Evolutionary conservation across 2,113 vertebrate genomes (phyloP).

Genomic region (Galemys pyrenaicus): DNA sequence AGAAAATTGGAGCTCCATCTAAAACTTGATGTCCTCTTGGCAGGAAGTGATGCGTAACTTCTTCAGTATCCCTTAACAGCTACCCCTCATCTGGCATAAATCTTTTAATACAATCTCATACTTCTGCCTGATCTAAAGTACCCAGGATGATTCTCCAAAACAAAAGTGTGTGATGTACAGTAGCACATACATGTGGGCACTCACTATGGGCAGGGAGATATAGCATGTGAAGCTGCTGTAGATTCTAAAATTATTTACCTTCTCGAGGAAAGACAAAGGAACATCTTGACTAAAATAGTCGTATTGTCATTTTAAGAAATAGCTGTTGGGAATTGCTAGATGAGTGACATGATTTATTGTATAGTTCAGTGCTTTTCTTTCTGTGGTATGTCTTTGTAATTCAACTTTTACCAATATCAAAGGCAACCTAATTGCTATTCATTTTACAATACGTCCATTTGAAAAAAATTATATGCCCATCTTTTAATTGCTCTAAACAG

Average conservation of each 20-base stretch:
- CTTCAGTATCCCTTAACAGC: slow-evolving; percentile 55
- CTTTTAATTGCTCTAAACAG: neutral
- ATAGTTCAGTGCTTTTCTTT: neutral
- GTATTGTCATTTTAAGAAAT: slow-evolving; percentile 5
- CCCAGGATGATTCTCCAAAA: slow-evolving; percentile 37
- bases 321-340: neutral
- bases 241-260: neutral
- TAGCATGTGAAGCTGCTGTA: neutral
- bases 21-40: slow-evolving; percentile 64
- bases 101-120: slow-evolving; percentile 31
- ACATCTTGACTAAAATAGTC: neutral
- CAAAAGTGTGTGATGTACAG: neutral
- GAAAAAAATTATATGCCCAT: neutral
- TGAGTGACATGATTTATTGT: neutral
- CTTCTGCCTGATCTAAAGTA: slow-evolving; percentile 13
- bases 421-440: neutral
- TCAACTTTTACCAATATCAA: neutral
- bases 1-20: slow-evolving; percentile 54
- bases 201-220: neutral
- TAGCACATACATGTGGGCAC: no score
- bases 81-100: slow-evolving; percentile 38
- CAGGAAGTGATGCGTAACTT: slow-evolving; percentile 60
- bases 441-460: neutral
- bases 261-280: neutral
- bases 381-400: neutral